Base-by-base conservation (phyloP, 2,888 invertebrate species). In the Cremastobaeus sp. region DNA sequence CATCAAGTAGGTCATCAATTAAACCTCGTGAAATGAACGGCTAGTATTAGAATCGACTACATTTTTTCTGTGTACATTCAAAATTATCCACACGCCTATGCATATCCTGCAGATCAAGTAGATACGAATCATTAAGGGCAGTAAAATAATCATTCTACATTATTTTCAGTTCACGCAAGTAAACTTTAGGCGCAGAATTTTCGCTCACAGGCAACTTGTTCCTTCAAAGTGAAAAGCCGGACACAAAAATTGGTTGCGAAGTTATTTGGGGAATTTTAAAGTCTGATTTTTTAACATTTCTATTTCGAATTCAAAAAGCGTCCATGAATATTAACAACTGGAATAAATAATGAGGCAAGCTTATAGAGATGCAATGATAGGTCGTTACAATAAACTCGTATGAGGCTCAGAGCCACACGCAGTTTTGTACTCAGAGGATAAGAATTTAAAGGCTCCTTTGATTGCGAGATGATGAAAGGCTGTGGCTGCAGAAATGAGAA, bases 401-500 rank as follows among this genome's bases (percentile, higher is more conserved):
- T 62, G n/a, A n/a, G n/a, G n/a, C n/a, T n/a, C n/a, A 3, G 69
- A 62, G 66, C 41, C 48, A 41, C 62, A 57, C 43, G 55, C 52
- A 48, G 66, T 66, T 76, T 76, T 76, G 70, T 73, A 70, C 43
- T 50, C 41, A 73, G 70, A 35, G 54, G 65, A 69, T 74, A 74
- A 70, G 73, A 73, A 76, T 76, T 70, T 64, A 62, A 60, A 76
- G 65, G 69, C 70, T 71, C 72, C 62, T 76, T 69, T 70, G 71
- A 71, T 69, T 69, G 65, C 60, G 41, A 64, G 69, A 72, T 72
- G 69, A 76, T 71, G 71, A 76, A 76, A 72, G 72, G 69, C 76
- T 65, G 70, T 54, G 43, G 60, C 55, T 45, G 45, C 74, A 70
- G 74, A 74, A 76, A 74, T 76, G 77, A 75, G 74, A 79, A 81